phyloP scores from a whole-genome alignment of 2,888 invertebrate genomes.

The Arge pagana region DNA sequence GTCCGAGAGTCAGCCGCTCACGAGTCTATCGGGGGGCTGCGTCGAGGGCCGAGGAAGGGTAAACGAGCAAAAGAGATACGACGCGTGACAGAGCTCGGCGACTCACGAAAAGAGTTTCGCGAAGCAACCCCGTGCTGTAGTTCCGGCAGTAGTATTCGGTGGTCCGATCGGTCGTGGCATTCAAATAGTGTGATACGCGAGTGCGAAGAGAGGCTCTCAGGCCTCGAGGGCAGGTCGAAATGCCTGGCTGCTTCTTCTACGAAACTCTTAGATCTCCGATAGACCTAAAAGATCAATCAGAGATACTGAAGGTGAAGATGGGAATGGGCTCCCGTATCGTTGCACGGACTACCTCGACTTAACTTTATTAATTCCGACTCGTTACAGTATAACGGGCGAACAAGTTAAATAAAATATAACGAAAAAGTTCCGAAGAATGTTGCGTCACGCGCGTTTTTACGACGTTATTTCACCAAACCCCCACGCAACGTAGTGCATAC shows the following conservation, averaged over 20 bases:
- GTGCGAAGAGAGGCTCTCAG: conserved; percentile 1
- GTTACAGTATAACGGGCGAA: too few relatives aligned
- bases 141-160: too few relatives aligned
- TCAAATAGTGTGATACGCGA: background rate
- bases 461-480: too few relatives aligned
- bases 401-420: too few relatives aligned
- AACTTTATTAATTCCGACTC: too few relatives aligned
- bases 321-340: too few relatives aligned
- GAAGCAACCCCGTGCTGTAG: conserved; percentile 5
- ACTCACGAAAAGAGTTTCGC: background rate
- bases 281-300: conserved; percentile 76
- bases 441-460: too few relatives aligned
- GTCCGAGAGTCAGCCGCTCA: conserved; percentile 30
- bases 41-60: conserved; percentile 14
- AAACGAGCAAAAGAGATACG: conserved; percentile 16
- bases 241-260: conserved; percentile 66
- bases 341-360: too few relatives aligned
- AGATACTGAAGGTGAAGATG: conserved; percentile 79
- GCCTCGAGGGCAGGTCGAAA: conserved; percentile 30
- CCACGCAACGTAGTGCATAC: too few relatives aligned
- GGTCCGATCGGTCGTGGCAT: background rate
- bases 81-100: conserved; percentile 17
- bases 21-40: conserved; percentile 13
- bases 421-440: too few relatives aligned
- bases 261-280: conserved; percentile 78